Percentiles rank a stretch among this genome's conserved stretches.
These are phyloP conservation scores for Margarornis squamiger DNA, from an alignment of 2,797 vertebrate genomes.

Conservation along the genomic window DNA sequence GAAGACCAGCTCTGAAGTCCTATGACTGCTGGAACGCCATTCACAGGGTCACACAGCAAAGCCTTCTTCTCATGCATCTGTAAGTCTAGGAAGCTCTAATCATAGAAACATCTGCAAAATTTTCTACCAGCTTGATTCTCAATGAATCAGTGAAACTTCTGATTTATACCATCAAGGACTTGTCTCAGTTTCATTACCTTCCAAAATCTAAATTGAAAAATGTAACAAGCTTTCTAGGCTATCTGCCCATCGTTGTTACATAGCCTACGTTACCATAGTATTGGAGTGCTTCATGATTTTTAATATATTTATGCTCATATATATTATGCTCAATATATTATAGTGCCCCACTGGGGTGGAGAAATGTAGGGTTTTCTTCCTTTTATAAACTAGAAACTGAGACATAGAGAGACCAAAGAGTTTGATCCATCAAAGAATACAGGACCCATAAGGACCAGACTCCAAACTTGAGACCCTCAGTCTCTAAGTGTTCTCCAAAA, in stretches of 20 bases:
- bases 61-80: accelerated
- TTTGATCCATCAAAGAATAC: neutral
- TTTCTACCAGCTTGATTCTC: neutral
- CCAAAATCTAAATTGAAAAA: neutral
- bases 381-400: neutral
- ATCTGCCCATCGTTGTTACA: neutral
- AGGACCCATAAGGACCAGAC: neutral
- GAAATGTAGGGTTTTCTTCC: neutral
- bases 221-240: neutral
- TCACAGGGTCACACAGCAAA: neutral
- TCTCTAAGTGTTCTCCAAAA: neutral
- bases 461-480: neutral
- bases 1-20: neutral
- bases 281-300: neutral
- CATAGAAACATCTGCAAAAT: neutral
- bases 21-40: neutral
- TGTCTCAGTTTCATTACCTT: neutral
- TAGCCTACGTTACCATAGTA: neutral
- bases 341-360: neutral
- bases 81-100: neutral
- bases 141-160: neutral
- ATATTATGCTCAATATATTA: too few species aligned
- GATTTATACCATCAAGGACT: neutral
- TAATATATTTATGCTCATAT: neutral
- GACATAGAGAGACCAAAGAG: neutral